Conservation (phyloP, 2,797 vertebrate species). For the Sebastes steindachneri region DNA sequence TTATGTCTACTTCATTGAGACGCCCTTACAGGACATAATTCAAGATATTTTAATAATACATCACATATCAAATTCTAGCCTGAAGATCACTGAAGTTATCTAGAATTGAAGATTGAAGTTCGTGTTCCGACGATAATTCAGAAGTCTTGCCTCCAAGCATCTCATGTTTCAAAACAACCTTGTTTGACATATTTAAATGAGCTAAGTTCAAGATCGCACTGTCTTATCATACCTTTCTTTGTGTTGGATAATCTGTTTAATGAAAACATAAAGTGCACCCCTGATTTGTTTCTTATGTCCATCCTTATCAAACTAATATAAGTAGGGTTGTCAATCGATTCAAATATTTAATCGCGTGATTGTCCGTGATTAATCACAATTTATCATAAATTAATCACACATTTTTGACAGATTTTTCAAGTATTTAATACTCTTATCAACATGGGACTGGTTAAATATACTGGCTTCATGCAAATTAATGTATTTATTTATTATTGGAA, state of each 20-base stretch:
- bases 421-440: too few species aligned
- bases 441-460: too few species aligned
- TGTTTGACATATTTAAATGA: neutral
- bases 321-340: too few species aligned
- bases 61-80: neutral
- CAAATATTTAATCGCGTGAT: too few species aligned
- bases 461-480: too few species aligned
- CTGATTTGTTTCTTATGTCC: neutral
- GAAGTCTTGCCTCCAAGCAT: neutral
- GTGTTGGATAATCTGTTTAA: neutral
- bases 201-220: neutral
- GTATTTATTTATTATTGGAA: too few species aligned
- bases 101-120: neutral
- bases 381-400: too few species aligned
- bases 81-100: slow-evolving; percentile 5
- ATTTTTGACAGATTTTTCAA: too few species aligned
- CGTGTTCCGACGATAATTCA: neutral
- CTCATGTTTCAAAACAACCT: neutral
- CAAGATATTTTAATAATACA: slow-evolving; percentile 2
- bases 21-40: neutral
- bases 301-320: neutral
- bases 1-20: neutral
- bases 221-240: neutral
- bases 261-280: neutral
- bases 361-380: too few species aligned